Percentiles rank a stretch among this genome's conserved stretches.
Evolutionary conservation across 2,888 invertebrate species (phyloP).

Genomic region (Acrobasis repandana): DNA sequence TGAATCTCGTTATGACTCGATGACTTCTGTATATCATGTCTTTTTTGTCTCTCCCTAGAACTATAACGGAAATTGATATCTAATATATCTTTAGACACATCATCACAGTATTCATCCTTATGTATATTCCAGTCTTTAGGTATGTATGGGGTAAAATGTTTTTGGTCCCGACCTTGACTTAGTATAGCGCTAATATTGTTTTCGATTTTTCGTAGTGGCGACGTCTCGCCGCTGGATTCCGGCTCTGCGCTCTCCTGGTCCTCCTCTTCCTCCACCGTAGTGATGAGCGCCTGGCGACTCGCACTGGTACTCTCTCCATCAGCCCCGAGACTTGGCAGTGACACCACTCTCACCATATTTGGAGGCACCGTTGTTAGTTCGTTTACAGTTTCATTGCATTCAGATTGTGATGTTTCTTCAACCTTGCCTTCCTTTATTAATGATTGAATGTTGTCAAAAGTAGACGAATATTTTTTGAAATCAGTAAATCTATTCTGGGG

Average conservation of each 20-base stretch:
- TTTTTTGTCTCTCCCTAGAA: constrained; percentile 79
- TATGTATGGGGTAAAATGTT: constrained; percentile 78
- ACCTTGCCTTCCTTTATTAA: constrained; percentile 87
- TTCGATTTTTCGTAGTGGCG: constrained; percentile 87
- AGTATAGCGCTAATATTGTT: constrained; percentile 88
- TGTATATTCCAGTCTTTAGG: constrained; percentile 83
- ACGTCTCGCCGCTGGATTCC: constrained; percentile 84
- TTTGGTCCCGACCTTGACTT: constrained; percentile 82
- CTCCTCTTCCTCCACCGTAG: constrained; percentile 88
- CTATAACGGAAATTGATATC: constrained; percentile 79
- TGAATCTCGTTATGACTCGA: constrained; percentile 85
- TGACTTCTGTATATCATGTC: constrained; percentile 84
- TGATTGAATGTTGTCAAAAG: constrained; percentile 90
- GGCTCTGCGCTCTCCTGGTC: constrained; percentile 85
- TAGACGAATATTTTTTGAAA: constrained; percentile 88
- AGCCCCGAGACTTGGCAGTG: constrained; percentile 84
- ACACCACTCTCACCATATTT: constrained; percentile 86
- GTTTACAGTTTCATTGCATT: constrained; percentile 83
- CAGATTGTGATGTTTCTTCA: constrained; percentile 75
- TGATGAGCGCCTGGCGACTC: constrained; percentile 85
- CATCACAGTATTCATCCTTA: constrained; percentile 82
- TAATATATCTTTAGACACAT: constrained; percentile 78
- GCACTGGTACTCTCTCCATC: constrained; percentile 77
- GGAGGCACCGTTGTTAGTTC: constrained; percentile 85
- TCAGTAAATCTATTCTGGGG: constrained; percentile 84